phyloP scores from a whole-genome alignment of 2,113 vertebrate species.

The Pseudorhombus dupliciocellatus region DNA sequence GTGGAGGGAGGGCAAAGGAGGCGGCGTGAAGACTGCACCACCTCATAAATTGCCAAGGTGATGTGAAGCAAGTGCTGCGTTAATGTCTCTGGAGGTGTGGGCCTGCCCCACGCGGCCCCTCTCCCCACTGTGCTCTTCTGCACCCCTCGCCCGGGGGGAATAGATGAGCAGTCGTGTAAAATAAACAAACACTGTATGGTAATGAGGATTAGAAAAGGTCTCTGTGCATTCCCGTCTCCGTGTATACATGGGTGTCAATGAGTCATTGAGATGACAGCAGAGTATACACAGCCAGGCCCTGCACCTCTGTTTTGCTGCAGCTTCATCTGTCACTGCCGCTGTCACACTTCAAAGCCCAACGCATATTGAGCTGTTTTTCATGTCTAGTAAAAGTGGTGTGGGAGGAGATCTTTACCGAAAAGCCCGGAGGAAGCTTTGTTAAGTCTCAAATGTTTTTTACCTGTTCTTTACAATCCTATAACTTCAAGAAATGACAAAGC shows the following conservation, averaged over 20 bases:
- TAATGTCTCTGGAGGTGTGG: constrained; percentile 40
- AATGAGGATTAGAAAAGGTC: constrained; percentile 24
- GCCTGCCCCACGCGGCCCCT: constrained; percentile 1
- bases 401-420: constrained; percentile 63
- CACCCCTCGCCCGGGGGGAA: neutral
- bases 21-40: constrained; percentile 25
- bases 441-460: constrained; percentile 54
- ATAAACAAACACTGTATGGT: constrained; percentile 2
- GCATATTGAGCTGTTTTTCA: constrained; percentile 64
- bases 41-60: constrained; percentile 76
- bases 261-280: constrained; percentile 56
- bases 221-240: constrained; percentile 10
- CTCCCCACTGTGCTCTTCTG: neutral
- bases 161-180: constrained; percentile 3
- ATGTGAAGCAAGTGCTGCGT: constrained; percentile 79
- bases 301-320: constrained; percentile 46
- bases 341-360: constrained; percentile 67
- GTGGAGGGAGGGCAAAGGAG: constrained; percentile 17
- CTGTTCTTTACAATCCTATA: constrained; percentile 49
- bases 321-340: constrained; percentile 56
- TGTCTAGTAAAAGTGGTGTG: constrained; percentile 53
- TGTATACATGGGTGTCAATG: constrained; percentile 42
- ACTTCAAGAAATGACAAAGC: constrained; percentile 64
- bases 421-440: constrained; percentile 63
- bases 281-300: constrained; percentile 44